Evolutionary conservation across 2,113 vertebrate genomes (phyloP).

Genomic region (Rafetus swinhoei): DNA sequence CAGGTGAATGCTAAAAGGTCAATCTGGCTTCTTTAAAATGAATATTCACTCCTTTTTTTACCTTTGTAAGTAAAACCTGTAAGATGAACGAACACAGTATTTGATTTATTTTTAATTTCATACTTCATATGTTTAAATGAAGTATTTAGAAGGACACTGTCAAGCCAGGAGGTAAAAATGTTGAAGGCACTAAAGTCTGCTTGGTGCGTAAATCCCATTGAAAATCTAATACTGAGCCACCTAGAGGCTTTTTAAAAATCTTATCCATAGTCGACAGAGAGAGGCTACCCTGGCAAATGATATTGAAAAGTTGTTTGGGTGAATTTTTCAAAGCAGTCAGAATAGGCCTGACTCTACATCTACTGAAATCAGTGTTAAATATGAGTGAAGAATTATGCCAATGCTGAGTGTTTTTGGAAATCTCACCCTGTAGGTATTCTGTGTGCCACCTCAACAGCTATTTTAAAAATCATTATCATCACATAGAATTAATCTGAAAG

Average conservation of each 20-base stretch:
- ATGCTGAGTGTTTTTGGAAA: not conserved
- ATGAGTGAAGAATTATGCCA: not conserved
- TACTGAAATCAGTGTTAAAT: not conserved
- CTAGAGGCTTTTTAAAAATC: not conserved
- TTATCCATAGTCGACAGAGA: not conserved
- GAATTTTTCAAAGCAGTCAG: not conserved
- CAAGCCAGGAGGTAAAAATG: not conserved
- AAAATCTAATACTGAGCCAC: not conserved
- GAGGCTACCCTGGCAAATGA: not conserved
- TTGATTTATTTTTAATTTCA: not conserved
- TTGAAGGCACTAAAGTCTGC: not conserved
- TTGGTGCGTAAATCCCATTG: not conserved
- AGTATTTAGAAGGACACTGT: not conserved
- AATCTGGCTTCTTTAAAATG: not conserved
- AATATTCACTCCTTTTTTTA: not conserved
- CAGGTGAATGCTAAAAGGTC: not conserved
- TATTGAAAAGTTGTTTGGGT: not conserved
- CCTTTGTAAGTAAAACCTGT: not conserved
- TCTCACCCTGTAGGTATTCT: not conserved
- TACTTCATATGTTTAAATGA: not conserved
- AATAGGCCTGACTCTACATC: not conserved
- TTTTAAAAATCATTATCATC: not conserved
- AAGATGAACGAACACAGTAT: accelerated
- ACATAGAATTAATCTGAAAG: not conserved
- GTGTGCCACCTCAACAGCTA: not conserved